These are phyloP conservation scores for Campylorhamphus procurvoides DNA, from an alignment of 2,113 vertebrate genomes.

Conservation along the genomic window DNA sequence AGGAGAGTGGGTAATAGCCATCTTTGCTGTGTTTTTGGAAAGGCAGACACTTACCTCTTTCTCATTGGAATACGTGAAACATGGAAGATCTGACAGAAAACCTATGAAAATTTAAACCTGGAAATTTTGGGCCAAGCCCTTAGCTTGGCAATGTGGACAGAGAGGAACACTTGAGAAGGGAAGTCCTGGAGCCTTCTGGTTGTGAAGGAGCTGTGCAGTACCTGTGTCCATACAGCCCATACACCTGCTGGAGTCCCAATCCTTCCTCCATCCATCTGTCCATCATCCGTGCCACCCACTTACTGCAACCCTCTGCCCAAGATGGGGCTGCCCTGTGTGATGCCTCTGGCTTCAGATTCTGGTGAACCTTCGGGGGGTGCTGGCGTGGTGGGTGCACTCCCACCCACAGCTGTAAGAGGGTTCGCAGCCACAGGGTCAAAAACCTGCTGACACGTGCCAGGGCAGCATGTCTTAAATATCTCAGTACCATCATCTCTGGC, in stretches of 20 bases:
- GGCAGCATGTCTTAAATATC: background rate
- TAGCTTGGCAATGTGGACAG: background rate
- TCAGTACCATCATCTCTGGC: background rate
- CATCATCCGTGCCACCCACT: background rate
- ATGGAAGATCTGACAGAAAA: background rate
- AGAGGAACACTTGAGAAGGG: background rate
- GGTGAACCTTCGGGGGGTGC: background rate
- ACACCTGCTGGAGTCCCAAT: background rate
- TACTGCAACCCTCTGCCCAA: rapidly evolving
- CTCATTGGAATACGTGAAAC: background rate
- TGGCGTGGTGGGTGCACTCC: rapidly evolving
- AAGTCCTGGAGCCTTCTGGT: background rate
- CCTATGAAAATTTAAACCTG: background rate
- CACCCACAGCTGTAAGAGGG: background rate
- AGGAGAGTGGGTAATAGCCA: background rate
- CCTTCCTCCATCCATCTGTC: background rate
- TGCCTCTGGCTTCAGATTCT: background rate
- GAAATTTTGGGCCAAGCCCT: background rate
- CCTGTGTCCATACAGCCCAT: background rate
- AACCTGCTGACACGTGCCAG: rapidly evolving
- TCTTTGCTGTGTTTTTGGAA: rapidly evolving
- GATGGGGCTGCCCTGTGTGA: background rate
- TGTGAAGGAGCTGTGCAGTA: background rate
- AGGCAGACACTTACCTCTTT: background rate
- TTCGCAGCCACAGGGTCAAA: rapidly evolving